Base-by-base conservation (phyloP, 2,113 vertebrate species). In the Piprites chloris region DNA sequence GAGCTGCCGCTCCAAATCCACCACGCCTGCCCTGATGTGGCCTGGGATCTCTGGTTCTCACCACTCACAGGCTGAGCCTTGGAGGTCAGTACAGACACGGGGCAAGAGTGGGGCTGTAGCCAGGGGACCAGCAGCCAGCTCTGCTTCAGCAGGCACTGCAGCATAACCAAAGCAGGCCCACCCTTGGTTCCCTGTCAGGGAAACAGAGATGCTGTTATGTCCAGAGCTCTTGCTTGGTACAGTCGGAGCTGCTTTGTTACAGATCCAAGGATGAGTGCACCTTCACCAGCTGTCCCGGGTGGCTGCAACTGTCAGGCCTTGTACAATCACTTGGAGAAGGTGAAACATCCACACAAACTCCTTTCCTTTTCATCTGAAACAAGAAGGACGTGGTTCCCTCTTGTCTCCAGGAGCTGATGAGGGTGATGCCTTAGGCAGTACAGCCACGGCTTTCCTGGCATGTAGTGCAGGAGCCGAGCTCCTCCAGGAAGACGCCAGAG, bases 391-490 rank as follows among this genome's bases (percentile, higher is more conserved):
- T 6, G 28, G n/a, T 80, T 92, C 53, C 37, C 28, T 66, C 58
- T 58, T 58, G 63, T 88, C 55, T 71, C 21, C 50, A 41, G 74
- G 49, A 93, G 78, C 32, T 3, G 23, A 6, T n/a, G 53, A 89
- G n/a, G 55, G 42, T 0, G 3, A 76, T 74, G 76, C 86, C 88
- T 32, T 17, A 77, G 88, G 88, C 83, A 59, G 4, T 20, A 56
- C 59, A 77, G 67, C 58, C 67, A 4, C 53, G 83, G 58, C 72
- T 88, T 95, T 44, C 59, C 76, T 97, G 95, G 95, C 83, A 71
- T 19, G 50, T 22, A 47, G 28, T 86, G 30, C 88, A 89, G 96
- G 95, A 90, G 93, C 76, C 78, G 76, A 95, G 73, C 76, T 93
- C 44, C 78, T 94, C 56, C 93, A 68, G 73, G 65, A 84, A 77